These are phyloP conservation scores for Rhinolophus ferrumequinum DNA, from an alignment of 2,113 vertebrate genomes.

Conservation along the genomic window DNA sequence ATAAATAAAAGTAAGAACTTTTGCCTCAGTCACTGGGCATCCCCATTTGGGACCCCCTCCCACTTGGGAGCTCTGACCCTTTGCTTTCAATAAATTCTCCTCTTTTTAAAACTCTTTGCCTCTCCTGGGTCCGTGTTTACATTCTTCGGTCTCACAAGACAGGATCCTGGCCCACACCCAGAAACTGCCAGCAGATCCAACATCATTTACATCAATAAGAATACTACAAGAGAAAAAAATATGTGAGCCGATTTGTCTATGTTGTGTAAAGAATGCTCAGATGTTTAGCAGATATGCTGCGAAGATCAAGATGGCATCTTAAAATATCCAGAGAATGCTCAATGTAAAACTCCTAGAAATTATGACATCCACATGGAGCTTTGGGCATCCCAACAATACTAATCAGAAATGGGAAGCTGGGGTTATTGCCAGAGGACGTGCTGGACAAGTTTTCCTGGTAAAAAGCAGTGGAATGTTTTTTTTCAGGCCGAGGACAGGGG, in stretches of 20 bases:
- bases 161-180: no score
- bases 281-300: background rate
- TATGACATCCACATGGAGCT: background rate
- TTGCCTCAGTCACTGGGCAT: no score
- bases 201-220: no score
- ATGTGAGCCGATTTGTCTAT: background rate
- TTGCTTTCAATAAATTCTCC: no score
- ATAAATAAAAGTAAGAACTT: no score
- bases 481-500: background rate
- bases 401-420: background rate
- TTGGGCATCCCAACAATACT: background rate
- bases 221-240: background rate
- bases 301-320: background rate
- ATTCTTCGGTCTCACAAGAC: no score
- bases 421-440: background rate
- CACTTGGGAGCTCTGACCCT: no score
- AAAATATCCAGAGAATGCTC: background rate
- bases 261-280: slow-evolving; percentile 1
- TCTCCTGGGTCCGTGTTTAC: no score
- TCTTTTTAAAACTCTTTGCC: no score
- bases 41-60: no score
- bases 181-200: no score
- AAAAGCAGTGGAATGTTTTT: background rate
- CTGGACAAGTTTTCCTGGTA: background rate
- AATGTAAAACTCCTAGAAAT: background rate